Evolutionary conservation across 2,113 vertebrate species (phyloP).

Genomic region (Gallinago paraguaiae): DNA sequence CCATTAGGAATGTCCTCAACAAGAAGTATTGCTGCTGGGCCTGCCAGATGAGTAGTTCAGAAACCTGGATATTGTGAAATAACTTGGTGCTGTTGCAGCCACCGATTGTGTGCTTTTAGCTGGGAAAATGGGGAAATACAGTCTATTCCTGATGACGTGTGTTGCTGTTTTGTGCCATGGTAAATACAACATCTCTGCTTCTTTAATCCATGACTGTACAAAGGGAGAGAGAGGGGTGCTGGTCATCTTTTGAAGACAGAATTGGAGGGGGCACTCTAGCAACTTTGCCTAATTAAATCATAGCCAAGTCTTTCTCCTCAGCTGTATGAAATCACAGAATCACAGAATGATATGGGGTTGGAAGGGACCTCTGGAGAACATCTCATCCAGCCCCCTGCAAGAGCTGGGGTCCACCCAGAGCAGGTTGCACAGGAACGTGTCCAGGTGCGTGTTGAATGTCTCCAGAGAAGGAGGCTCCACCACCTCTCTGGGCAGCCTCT

Average conservation of each 20-base stretch:
- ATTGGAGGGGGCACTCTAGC: not conserved
- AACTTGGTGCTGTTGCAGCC: not conserved
- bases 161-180: not conserved
- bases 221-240: not conserved
- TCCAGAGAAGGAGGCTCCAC: no score
- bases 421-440: no score
- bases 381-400: no score
- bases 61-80: slow-evolving; percentile 8
- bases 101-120: not conserved
- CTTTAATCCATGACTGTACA: not conserved
- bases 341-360: no score
- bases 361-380: no score
- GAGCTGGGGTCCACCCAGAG: no score
- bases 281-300: not conserved
- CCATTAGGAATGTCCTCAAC: not conserved
- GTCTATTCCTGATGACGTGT: not conserved
- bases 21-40: not conserved
- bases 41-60: not conserved
- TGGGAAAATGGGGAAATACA: not conserved
- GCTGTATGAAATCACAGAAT: not conserved
- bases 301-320: not conserved
- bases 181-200: not conserved
- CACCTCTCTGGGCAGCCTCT: no score
- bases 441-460: no score
- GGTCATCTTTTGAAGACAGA: not conserved